Evolutionary conservation across 1,140 invertebrate genomes (phyloP), one percentile per base, ranked within the genome.

Genomic region (Oncopodura yosiiana): DNA sequence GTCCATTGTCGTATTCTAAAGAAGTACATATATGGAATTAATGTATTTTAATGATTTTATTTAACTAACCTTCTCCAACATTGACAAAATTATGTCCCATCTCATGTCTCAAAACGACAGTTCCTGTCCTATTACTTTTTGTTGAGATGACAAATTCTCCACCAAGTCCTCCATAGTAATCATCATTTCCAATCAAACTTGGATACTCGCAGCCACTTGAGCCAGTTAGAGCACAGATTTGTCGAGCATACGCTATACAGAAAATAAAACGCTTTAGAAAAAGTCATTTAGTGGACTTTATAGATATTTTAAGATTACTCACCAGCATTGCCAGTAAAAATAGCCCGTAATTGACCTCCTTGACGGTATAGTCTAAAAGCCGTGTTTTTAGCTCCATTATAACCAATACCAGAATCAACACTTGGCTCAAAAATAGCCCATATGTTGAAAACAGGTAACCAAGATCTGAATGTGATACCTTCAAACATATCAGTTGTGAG

Each of bases 111-210:
- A 62, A 29, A 1, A 62, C 60, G 21, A 56, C 43, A 1, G 56
- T 62, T n/a, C 60, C 60, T 8, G 56, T 62, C 0, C 60, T 38
- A 6, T 51, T 37, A 36, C 48, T 52, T 21, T 36, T 51, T 1
- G 60, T 62, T 18, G 56, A 58, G 46, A 62, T 62, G 11, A 62
- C 60, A 36, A 62, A 62, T 58, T 62, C 60, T 6, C 60, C 60
- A 21, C 60, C 60, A 41, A 62, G 53, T 36, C 60, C 56, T 3
- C 56, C 56, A 26, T 58, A 60, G 24, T 50, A 60, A 38, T 60
- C 49, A 24, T 60, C 53, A 39, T 56, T 60, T 18, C 48, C 58
- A 38, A 60, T 60, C 0, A 60, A 32, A 12, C 21, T 30, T 3
- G 58, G 58, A 42, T 60, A 58, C 14, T 62, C 60, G 34, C 60